These are phyloP conservation scores for Condylura cristata DNA, from an alignment of 2,113 vertebrate genomes.

Conservation along the genomic window DNA sequence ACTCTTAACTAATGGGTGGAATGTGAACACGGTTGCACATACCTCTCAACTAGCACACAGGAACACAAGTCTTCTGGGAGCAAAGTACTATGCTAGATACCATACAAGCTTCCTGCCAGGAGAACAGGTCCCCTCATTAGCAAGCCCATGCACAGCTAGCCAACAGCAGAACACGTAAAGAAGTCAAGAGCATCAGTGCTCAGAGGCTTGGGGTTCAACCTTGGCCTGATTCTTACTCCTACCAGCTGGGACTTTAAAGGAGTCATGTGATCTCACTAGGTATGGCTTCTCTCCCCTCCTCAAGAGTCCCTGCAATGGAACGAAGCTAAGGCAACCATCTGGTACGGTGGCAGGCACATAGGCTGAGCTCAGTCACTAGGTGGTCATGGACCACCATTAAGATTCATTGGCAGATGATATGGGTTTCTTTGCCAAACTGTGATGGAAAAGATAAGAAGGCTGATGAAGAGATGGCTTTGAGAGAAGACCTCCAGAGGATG, in stretches of 20 bases:
- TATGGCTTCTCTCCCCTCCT: not conserved
- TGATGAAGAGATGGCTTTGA: not conserved
- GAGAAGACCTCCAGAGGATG: not conserved
- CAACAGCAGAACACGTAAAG: not conserved
- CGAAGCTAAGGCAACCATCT: not conserved
- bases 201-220: not conserved
- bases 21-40: not conserved
- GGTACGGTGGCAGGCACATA: rapidly evolving
- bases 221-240: too few species aligned
- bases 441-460: not conserved
- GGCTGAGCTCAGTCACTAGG: not conserved
- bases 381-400: not conserved
- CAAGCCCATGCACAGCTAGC: not conserved
- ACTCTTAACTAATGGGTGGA: not conserved
- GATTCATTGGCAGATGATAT: not conserved
- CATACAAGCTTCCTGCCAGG: not conserved
- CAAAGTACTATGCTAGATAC: not conserved
- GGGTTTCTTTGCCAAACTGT: not conserved
- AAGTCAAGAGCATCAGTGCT: not conserved
- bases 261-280: not conserved
- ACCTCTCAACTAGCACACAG: not conserved
- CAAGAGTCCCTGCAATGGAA: not conserved
- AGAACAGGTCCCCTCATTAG: not conserved
- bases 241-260: not conserved
- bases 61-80: not conserved